phyloP scores from a whole-genome alignment of 2,797 vertebrate genomes.

The Tarsius wallacei region DNA sequence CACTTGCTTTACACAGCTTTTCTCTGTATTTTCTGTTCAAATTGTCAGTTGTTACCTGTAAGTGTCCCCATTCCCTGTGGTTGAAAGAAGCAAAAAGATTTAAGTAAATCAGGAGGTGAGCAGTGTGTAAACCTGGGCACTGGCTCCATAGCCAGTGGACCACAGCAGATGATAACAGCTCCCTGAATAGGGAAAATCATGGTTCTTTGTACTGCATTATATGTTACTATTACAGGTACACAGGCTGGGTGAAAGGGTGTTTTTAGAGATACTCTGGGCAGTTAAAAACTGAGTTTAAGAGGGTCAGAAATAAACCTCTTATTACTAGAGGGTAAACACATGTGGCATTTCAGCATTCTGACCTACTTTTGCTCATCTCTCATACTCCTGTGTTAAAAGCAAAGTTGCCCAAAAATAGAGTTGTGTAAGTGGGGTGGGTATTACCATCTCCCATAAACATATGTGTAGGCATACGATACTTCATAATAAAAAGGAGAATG shows the following conservation, averaged over 20 bases:
- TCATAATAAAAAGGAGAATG: conserved; percentile 52
- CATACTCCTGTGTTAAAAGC: conserved; percentile 2
- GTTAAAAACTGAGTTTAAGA: conserved; percentile 82
- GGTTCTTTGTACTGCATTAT: conserved; percentile 81
- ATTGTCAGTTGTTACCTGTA: conserved; percentile 93
- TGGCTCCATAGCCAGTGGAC: conserved; percentile 79
- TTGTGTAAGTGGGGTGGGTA: conserved; percentile 3
- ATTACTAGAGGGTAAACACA: conserved; percentile 64
- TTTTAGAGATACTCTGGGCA: conserved; percentile 83
- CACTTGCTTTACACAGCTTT: conserved; percentile 94
- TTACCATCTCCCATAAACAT: conserved; percentile 5
- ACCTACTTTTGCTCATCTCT: conserved; percentile 65
- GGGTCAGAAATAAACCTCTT: conserved; percentile 69
- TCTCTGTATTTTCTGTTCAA: conserved; percentile 93
- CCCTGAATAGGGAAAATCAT: conserved; percentile 88
- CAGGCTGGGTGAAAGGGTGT: conserved; percentile 74
- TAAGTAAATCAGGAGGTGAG: conserved; percentile 91
- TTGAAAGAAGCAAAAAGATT: conserved; percentile 91
- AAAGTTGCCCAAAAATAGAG: conserved; percentile 40
- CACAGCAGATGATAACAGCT: conserved; percentile 88
- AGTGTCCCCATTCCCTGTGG: conserved; percentile 91
- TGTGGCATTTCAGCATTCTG: conserved; percentile 9
- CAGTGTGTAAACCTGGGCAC: conserved; percentile 81
- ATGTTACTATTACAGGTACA: conserved; percentile 89
- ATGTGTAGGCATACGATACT: conserved; percentile 46